Evolutionary conservation across 1,140 invertebrate species (phyloP).

Genomic region (Rhagoletis pomonella): DNA sequence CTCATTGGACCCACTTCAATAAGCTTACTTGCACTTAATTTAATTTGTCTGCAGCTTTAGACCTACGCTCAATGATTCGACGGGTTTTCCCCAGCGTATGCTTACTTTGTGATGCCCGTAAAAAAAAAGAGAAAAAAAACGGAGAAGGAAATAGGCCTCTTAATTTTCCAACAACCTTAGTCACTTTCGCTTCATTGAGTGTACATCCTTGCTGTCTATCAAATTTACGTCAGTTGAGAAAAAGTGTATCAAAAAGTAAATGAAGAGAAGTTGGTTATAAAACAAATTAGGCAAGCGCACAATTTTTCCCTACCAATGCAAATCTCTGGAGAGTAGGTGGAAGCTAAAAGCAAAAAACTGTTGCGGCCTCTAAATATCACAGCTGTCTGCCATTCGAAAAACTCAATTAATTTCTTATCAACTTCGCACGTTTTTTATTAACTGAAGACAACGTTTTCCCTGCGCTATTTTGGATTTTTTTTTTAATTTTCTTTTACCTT

Average conservation of each 20-base stretch:
- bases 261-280: neutral
- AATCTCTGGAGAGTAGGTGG: neutral
- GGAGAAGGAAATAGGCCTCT: neutral
- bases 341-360: neutral
- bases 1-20: slow-evolving; percentile 22
- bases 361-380: neutral
- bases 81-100: slow-evolving; percentile 27
- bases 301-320: neutral
- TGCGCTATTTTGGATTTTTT: neutral
- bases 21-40: slow-evolving; percentile 41
- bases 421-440: too few species aligned
- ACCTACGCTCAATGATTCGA: neutral
- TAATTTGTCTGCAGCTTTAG: neutral
- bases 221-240: slow-evolving; percentile 18
- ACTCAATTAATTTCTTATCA: too few species aligned
- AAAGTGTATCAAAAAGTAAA: slow-evolving; percentile 14
- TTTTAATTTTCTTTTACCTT: neutral
- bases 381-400: neutral
- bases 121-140: neutral
- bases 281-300: slow-evolving; percentile 7
- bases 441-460: neutral
- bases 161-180: neutral
- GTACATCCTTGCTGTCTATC: slow-evolving; percentile 21
- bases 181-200: neutral
- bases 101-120: neutral